A percentile compares a stretch with the other conserved stretches of the same genome.
phyloP scores from a whole-genome alignment of 2,888 invertebrate genomes.

The Syritta pipiens region DNA sequence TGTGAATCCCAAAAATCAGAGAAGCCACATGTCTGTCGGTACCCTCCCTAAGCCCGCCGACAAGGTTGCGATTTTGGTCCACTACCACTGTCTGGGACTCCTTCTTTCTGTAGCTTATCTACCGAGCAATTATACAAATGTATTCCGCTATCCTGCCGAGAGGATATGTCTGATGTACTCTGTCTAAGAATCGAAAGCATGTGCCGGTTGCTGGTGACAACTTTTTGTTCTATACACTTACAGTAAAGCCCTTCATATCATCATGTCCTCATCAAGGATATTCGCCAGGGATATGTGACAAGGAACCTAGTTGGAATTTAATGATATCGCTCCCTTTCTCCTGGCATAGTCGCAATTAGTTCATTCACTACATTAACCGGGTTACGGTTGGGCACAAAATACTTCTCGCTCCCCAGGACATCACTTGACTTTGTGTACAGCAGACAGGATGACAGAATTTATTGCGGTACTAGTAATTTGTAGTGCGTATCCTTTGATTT shows the following conservation, averaged over 20 bases:
- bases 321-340: not conserved
- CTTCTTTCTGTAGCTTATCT: not conserved
- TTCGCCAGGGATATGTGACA: conserved; percentile 27
- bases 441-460: conserved; percentile 13
- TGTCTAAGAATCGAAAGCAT: conserved; percentile 25
- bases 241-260: not conserved
- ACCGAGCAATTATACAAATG: conserved; percentile 42
- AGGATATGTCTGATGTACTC: conserved; percentile 28
- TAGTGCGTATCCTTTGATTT: conserved; percentile 63
- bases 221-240: not conserved
- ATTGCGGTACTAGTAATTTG: conserved; percentile 56
- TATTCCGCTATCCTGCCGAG: conserved; percentile 42
- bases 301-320: conserved; percentile 15
- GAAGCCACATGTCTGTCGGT: conserved; percentile 6
- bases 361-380: conserved; percentile 43
- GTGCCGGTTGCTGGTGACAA: conserved; percentile 35
- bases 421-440: no score
- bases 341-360: conserved; percentile 45
- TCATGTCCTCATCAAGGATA: conserved; percentile 33
- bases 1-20: not conserved
- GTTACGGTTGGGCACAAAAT: not conserved
- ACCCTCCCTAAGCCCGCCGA: not conserved
- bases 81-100: not conserved
- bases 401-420: not conserved
- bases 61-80: not conserved